phyloP scores from a whole-genome alignment of 2,888 invertebrate genomes.

The Ischnus inquisitorius region DNA sequence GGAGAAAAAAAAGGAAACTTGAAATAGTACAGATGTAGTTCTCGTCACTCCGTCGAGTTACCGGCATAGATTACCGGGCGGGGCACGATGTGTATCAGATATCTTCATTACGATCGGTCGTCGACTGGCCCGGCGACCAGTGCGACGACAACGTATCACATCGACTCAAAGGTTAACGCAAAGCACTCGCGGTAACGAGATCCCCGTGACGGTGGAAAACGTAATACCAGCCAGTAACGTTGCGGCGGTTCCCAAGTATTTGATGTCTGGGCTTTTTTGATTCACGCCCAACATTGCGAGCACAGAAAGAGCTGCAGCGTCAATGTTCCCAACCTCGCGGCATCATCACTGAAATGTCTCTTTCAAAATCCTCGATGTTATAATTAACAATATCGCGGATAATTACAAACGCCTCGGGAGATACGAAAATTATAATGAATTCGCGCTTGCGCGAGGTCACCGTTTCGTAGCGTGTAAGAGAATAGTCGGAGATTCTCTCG shows the following conservation, averaged over 20 bases:
- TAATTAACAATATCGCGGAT: not conserved
- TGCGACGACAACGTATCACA: conserved; percentile 34
- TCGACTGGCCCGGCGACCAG: conserved; percentile 18
- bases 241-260: conserved; percentile 32
- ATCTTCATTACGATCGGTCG: conserved; percentile 54
- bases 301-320: not conserved
- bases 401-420: not conserved
- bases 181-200: conserved; percentile 56
- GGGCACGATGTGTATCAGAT: conserved; percentile 45
- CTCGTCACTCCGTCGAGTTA: conserved; percentile 24
- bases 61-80: not conserved
- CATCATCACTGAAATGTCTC: not conserved
- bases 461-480: not conserved
- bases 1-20: not conserved
- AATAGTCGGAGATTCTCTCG: not conserved
- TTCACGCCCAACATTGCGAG: not conserved
- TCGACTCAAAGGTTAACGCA: conserved; percentile 20
- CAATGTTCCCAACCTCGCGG: not conserved
- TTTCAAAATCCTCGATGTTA: not conserved
- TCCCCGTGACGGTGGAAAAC: conserved; percentile 62
- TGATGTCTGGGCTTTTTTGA: conserved; percentile 47
- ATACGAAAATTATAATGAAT: not conserved
- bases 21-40: conserved; percentile 3
- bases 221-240: conserved; percentile 50
- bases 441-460: not conserved